Percentiles rank a stretch among this genome's conserved stretches.
These are phyloP conservation scores for Anoura caudifer DNA, from an alignment of 2,113 vertebrate species.

Conservation along the genomic window DNA sequence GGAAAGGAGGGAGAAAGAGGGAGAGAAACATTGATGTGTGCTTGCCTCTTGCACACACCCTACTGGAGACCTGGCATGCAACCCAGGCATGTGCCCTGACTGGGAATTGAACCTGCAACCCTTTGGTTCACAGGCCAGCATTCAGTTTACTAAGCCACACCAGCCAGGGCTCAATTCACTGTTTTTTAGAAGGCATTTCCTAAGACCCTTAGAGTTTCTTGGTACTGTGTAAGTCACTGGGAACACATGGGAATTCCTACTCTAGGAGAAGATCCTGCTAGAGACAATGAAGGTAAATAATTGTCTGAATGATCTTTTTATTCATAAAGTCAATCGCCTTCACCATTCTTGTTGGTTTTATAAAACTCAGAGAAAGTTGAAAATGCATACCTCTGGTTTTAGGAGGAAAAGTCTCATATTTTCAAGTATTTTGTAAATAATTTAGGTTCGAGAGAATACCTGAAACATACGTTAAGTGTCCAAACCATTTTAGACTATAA, in stretches of 20 bases:
- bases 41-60: too few species aligned
- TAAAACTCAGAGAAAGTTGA: not conserved
- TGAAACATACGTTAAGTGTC: slow-evolving; percentile 18
- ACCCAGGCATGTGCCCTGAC: too few species aligned
- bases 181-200: not conserved
- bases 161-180: too few species aligned
- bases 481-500: not conserved
- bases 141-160: too few species aligned
- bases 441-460: not conserved
- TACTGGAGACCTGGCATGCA: too few species aligned
- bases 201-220: not conserved
- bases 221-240: not conserved
- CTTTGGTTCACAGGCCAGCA: too few species aligned
- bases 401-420: not conserved
- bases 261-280: not conserved
- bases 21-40: too few species aligned
- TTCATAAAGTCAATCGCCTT: not conserved
- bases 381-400: not conserved
- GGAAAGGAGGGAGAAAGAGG: too few species aligned
- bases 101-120: too few species aligned
- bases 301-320: not conserved
- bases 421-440: slow-evolving; percentile 40
- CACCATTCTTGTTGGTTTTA: not conserved
- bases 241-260: not conserved
- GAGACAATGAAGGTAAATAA: not conserved